A percentile compares a stretch with the other conserved stretches of the same genome.
phyloP scores from a whole-genome alignment of 2,888 invertebrate genomes.

The Malthinus seriepunctatus region DNA sequence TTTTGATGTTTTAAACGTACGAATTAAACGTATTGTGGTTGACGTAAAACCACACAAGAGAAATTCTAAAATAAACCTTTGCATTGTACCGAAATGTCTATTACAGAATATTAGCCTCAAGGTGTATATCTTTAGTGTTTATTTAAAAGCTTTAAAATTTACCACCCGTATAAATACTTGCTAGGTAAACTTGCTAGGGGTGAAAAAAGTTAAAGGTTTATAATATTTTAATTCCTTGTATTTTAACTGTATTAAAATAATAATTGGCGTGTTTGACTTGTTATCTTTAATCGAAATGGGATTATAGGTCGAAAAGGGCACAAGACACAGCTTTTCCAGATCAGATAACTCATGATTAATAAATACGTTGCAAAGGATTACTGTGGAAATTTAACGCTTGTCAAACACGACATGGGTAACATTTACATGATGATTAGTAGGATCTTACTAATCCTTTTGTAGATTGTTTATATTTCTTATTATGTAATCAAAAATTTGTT shows the following conservation, averaged over 20 bases:
- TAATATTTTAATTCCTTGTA: background rate
- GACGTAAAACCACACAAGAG: constrained; percentile 1
- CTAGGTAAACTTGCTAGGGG: too few relatives aligned
- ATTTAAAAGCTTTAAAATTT: background rate
- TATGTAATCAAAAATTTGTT: too few relatives aligned
- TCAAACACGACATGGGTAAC: constrained; percentile 40
- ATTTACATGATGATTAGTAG: constrained; percentile 28
- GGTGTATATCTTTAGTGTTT: background rate
- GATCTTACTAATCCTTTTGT: constrained; percentile 15
- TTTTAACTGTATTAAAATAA: constrained; percentile 1
- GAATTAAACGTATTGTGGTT: background rate
- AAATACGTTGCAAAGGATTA: constrained; percentile 47
- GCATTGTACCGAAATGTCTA: background rate
- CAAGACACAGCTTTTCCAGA: constrained; percentile 38
- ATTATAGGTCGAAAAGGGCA: constrained; percentile 27
- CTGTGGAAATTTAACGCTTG: constrained; percentile 47
- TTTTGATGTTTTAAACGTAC: too few relatives aligned
- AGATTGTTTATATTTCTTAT: constrained; percentile 11
- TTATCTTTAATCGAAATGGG: constrained; percentile 20
- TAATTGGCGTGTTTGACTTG: constrained; percentile 17
- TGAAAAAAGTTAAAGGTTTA: too few relatives aligned
- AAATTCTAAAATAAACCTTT: background rate
- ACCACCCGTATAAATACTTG: too few relatives aligned
- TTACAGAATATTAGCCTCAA: background rate
- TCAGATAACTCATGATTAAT: constrained; percentile 49